phyloP scores from a whole-genome alignment of 2,113 vertebrate genomes.

The Fukomys damarensis region DNA sequence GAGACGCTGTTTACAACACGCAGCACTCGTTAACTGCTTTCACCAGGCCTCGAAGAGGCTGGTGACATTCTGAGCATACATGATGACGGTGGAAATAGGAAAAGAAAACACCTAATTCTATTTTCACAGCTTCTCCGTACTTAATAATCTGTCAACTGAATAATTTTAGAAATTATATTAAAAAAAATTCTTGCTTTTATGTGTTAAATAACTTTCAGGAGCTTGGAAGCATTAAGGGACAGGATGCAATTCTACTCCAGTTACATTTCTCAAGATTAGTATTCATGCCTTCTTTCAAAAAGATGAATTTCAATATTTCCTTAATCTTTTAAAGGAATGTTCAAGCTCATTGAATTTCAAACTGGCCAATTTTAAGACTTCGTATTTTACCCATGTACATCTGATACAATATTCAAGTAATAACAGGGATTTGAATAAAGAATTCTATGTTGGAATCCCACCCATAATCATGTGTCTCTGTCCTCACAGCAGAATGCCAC shows the following conservation, averaged over 20 bases:
- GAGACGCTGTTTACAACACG: not conserved
- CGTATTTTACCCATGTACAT: not conserved
- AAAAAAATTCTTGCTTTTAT: not conserved
- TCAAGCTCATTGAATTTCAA: not conserved
- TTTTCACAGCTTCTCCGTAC: not conserved
- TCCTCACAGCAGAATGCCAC: not conserved
- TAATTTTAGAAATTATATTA: not conserved
- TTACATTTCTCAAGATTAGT: conserved; percentile 1
- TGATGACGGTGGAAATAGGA: not conserved
- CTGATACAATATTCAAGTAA: not conserved
- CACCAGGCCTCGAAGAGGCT: not conserved
- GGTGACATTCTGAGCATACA: not conserved
- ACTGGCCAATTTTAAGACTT: not conserved
- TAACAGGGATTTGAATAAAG: not conserved
- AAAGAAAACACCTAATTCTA: not conserved
- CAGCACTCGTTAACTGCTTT: not conserved
- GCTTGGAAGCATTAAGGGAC: not conserved
- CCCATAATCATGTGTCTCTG: not conserved
- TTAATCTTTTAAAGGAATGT: not conserved
- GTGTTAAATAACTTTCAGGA: not conserved
- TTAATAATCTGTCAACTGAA: not conserved
- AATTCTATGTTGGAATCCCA: not conserved
- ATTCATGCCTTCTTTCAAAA: not conserved
- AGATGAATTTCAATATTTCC: not conserved
- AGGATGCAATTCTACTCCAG: not conserved